These are phyloP conservation scores for Lanistes nyassanus DNA, from an alignment of 1,140 invertebrate species.

Conservation along the genomic window DNA sequence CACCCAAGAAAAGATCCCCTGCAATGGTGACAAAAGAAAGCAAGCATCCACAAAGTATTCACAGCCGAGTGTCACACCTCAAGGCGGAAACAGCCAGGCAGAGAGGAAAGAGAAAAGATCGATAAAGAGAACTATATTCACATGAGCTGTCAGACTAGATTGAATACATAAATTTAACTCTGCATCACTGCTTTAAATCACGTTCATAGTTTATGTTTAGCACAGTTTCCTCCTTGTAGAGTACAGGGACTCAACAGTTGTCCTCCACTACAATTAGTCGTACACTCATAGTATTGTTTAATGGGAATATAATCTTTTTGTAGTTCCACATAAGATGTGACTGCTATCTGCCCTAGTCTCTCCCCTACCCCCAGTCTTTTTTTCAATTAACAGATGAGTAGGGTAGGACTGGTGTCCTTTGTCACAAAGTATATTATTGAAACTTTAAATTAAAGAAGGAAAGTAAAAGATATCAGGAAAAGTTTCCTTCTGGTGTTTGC, in stretches of 20 bases:
- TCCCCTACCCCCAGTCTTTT: background rate
- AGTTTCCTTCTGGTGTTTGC: too few relatives aligned
- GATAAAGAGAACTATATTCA: background rate
- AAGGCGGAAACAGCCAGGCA: conserved; percentile 5
- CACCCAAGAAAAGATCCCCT: background rate
- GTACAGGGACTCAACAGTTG: too few relatives aligned
- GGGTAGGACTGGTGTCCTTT: too few relatives aligned
- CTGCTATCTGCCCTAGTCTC: background rate
- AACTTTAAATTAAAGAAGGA: too few relatives aligned
- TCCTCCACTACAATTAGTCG: too few relatives aligned
- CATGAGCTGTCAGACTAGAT: background rate
- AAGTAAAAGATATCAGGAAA: too few relatives aligned
- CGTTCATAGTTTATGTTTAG: too few relatives aligned
- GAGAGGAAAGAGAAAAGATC: conserved; percentile 10
- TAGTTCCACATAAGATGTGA: too few relatives aligned
- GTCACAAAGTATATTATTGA: too few relatives aligned
- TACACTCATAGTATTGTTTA: too few relatives aligned
- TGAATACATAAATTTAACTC: background rate
- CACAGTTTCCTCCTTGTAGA: too few relatives aligned
- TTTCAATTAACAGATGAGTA: background rate
- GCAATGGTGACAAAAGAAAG: background rate
- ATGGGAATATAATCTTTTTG: too few relatives aligned
- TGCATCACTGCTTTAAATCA: background rate
- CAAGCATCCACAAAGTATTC: background rate
- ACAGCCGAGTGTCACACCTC: background rate